Evolutionary conservation across 1,140 invertebrate genomes (phyloP).

Genomic region (Bombus confusus): DNA sequence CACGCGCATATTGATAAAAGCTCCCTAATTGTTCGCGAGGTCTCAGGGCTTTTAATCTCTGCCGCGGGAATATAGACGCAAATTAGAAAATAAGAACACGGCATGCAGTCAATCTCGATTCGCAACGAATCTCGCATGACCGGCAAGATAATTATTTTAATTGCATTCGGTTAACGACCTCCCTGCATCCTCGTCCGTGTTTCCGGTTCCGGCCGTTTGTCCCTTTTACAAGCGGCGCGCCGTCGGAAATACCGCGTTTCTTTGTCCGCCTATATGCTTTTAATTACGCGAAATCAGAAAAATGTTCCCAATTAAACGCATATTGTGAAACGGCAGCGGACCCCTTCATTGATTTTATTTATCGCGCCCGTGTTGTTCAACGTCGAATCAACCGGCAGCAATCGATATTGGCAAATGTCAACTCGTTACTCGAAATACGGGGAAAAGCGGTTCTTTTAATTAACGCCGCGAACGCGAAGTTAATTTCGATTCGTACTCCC

Average conservation of each 20-base stretch:
- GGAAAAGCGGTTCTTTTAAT: neutral
- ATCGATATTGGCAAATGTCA: neutral
- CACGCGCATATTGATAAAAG: no score
- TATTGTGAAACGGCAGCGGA: neutral
- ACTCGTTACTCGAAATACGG: neutral
- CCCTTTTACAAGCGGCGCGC: neutral
- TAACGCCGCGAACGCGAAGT: neutral
- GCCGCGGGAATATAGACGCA: neutral
- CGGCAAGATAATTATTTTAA: conserved; percentile 28
- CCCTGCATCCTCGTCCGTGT: neutral
- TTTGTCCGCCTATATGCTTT: neutral
- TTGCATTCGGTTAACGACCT: conserved; percentile 20
- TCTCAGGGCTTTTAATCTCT: neutral
- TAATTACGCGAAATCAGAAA: conserved; percentile 9
- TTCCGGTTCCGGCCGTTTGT: neutral
- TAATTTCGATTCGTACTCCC: neutral
- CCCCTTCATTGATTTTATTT: neutral
- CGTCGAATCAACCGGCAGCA: no score
- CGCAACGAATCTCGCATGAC: neutral
- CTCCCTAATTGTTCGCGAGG: no score
- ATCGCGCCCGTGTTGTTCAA: neutral
- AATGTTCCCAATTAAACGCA: conserved; percentile 11
- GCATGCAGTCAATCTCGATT: neutral
- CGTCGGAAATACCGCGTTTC: neutral
- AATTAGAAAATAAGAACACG: neutral